These are phyloP conservation scores for Crypturellus undulatus DNA, from an alignment of 2,113 vertebrate genomes.

Conservation along the genomic window DNA sequence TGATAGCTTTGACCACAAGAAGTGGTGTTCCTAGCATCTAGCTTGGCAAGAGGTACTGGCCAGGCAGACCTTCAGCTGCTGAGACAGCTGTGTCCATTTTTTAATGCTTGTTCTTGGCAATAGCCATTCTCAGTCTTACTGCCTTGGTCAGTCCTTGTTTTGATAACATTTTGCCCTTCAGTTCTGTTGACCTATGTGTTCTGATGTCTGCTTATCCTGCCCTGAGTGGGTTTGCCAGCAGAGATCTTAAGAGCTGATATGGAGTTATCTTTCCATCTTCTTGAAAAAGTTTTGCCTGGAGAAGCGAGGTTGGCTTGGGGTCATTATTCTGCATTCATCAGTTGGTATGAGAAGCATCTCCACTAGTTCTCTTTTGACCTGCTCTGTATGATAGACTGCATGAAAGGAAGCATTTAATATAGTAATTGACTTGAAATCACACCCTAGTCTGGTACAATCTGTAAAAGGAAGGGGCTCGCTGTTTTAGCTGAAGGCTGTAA, in stretches of 20 bases:
- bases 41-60: not conserved
- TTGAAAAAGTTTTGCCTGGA: not conserved
- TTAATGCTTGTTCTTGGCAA: not conserved
- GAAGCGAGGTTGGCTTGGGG: not conserved
- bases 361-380: not conserved
- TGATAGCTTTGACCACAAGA: not conserved
- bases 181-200: not conserved
- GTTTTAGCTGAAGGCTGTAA: not conserved
- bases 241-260: not conserved
- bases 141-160: not conserved
- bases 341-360: not conserved
- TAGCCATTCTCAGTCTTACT: not conserved
- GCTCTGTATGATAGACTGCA: not conserved
- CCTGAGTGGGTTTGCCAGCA: not conserved
- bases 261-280: not conserved
- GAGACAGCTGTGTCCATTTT: not conserved
- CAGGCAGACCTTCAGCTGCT: not conserved
- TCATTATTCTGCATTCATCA: not conserved
- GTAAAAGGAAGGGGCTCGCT: not conserved
- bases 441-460: not conserved
- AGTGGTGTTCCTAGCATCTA: not conserved
- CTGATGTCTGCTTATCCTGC: rapidly evolving
- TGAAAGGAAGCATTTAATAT: not conserved
- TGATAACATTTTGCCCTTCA: not conserved
- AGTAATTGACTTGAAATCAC: not conserved